Percentiles rank a stretch among this genome's conserved stretches.
phyloP scores from a whole-genome alignment of 2,797 vertebrate genomes.

The Capromys pilorides region DNA sequence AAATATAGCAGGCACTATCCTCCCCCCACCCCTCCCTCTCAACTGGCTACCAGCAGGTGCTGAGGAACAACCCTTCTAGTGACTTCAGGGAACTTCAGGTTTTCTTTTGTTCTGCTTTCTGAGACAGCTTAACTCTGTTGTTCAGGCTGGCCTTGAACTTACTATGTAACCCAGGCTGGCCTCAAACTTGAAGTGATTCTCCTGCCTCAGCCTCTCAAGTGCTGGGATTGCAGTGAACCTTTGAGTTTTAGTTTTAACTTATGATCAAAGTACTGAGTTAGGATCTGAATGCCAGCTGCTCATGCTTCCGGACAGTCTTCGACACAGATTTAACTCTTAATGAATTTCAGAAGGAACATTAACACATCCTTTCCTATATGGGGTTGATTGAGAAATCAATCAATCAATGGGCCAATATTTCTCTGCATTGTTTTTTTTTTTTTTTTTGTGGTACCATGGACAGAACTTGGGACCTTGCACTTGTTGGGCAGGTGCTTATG shows the following conservation, averaged over 20 bases:
- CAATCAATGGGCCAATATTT: background rate
- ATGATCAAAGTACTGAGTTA: background rate
- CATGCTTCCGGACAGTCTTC: background rate
- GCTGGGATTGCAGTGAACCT: background rate
- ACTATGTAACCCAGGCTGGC: background rate
- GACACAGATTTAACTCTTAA: background rate
- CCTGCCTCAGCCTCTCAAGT: background rate
- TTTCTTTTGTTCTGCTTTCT: background rate
- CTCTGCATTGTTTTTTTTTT: background rate
- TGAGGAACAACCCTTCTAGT: slow-evolving; percentile 4
- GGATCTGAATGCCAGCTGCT: background rate
- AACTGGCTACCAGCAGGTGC: background rate
- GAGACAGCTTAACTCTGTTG: background rate
- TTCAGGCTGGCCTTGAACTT: background rate
- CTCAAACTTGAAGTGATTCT: background rate
- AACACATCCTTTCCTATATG: background rate
- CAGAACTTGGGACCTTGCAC: too few species aligned
- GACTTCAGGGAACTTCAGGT: background rate
- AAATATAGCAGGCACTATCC: background rate
- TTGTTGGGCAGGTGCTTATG: too few species aligned
- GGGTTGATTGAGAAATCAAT: background rate
- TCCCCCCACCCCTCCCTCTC: background rate
- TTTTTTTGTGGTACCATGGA: too few species aligned
- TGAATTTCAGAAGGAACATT: background rate
- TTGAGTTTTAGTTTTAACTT: background rate